These are phyloP conservation scores for Torymus texanus DNA, from an alignment of 2,888 invertebrate species.

Conservation along the genomic window DNA sequence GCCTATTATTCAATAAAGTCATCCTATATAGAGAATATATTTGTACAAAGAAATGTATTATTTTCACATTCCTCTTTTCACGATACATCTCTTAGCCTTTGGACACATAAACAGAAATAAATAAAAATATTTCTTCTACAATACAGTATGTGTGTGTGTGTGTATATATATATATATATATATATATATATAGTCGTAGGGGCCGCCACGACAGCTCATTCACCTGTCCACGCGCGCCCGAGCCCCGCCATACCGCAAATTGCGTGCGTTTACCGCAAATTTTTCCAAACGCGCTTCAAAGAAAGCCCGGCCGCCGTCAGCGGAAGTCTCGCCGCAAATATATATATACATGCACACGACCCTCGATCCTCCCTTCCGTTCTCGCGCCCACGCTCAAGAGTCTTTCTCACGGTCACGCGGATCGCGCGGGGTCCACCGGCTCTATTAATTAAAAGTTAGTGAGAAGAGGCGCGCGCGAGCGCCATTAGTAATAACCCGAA, in stretches of 20 bases:
- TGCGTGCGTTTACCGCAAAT: neutral
- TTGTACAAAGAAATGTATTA: too few species aligned
- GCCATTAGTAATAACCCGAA: conserved; percentile 47
- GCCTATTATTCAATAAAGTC: too few species aligned
- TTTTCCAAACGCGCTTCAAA: too few species aligned
- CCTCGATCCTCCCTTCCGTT: neutral
- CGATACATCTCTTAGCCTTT: too few species aligned
- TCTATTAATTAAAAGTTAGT: conserved; percentile 49
- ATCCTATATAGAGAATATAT: too few species aligned
- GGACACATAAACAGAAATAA: too few species aligned
- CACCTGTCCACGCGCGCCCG: neutral
- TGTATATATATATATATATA: too few species aligned
- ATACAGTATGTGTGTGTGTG: too few species aligned
- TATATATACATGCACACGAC: neutral
- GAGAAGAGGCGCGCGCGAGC: neutral
- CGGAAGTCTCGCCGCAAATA: conserved; percentile 4
- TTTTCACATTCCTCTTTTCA: too few species aligned
- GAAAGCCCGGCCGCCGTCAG: neutral
- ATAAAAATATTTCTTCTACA: too few species aligned
- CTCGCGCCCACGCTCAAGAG: conserved; percentile 6
- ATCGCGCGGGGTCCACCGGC: neutral
- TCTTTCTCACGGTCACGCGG: conserved; percentile 49
- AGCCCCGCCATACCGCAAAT: neutral
- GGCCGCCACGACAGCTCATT: too few species aligned
- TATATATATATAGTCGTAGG: too few species aligned